Evolutionary conservation across 2,113 vertebrate genomes (phyloP), one percentile per base, ranked within the genome.

Genomic region (Cebidichthys violaceus): DNA sequence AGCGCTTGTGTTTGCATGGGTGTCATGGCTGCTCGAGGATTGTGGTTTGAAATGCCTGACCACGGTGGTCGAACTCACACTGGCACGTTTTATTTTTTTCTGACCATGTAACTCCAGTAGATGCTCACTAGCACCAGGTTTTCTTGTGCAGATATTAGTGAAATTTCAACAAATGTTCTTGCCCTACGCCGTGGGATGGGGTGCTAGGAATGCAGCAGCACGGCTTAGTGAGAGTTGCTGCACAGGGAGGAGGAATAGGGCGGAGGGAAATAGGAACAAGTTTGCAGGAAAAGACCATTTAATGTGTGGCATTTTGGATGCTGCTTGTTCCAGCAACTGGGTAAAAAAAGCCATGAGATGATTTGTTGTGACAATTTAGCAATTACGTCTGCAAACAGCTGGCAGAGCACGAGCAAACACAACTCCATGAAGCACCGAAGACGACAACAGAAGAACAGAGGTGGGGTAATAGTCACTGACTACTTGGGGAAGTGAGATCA

Each of bases 1-100:
- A 13, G 66, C 15, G 68, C 68, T 6, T 65, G 62, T 65, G 62
- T n/a, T 37, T 27, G n/a, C 17, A 6, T 50, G 24, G 27, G 41
- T 68, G 79, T 76, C 81, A 71, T 64, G 70, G 59, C 73, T 61
- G 70, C 77, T 33, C 50, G 70, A 15, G n/a, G 75, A 68, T 75
- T 33, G 54, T 13, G 33, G 57, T 18, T 68, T 47, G 29, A 79
- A 57, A 77, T 37, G 78, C 70, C 57, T 47, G 41, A 29, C 47
- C 62, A 8, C 60, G 18, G 43, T 6, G 4, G 43, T 11, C 43
- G n/a, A 59, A 45, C 74, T 35, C 70, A 81, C 70, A 2, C 43
- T 20, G 10, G 24, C 71, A 20, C 14, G 1, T 41, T 41, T 61
- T 50, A 45, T 27, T 18, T 62, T 4, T 41, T 17, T 17, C 7